Evolutionary conservation across 2,797 vertebrate species (phyloP).

Genomic region (Anomalospiza imberbis): DNA sequence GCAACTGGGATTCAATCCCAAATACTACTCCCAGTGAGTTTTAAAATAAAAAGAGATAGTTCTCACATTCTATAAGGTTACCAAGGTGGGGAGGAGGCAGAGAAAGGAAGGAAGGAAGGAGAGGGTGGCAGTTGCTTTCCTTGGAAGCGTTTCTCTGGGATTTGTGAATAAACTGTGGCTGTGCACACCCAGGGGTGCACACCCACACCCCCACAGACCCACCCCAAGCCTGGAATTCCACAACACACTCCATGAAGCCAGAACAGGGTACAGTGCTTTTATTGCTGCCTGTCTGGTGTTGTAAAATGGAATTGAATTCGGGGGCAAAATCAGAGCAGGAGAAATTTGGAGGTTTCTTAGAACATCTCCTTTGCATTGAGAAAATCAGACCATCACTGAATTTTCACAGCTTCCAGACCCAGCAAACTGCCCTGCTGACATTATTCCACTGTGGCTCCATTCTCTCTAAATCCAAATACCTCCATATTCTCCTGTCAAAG

Average conservation of each 20-base stretch:
- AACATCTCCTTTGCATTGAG: not conserved
- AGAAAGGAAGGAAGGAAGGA: not conserved
- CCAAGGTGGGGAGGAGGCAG: not conserved
- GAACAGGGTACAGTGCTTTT: not conserved
- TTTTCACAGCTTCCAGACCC: not conserved
- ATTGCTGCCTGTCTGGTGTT: not conserved
- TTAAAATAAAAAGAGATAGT: not conserved
- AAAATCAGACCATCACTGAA: not conserved
- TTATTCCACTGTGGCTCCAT: not conserved
- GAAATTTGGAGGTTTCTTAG: not conserved
- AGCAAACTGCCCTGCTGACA: not conserved
- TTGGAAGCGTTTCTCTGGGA: not conserved
- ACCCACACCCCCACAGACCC: not conserved
- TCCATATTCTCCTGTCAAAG: not conserved
- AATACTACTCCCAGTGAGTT: not conserved
- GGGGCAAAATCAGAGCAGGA: not conserved
- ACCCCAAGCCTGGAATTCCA: not conserved
- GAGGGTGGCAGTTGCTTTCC: not conserved
- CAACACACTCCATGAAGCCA: not conserved
- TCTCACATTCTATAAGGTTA: not conserved
- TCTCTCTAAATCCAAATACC: not conserved
- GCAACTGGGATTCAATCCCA: constrained; percentile 6
- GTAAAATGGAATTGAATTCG: rapidly evolving
- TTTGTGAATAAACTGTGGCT: not conserved
- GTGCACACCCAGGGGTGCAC: rapidly evolving